Base-by-base conservation (phyloP, 2,797 vertebrate genomes). In the Smutsia gigantea region DNA sequence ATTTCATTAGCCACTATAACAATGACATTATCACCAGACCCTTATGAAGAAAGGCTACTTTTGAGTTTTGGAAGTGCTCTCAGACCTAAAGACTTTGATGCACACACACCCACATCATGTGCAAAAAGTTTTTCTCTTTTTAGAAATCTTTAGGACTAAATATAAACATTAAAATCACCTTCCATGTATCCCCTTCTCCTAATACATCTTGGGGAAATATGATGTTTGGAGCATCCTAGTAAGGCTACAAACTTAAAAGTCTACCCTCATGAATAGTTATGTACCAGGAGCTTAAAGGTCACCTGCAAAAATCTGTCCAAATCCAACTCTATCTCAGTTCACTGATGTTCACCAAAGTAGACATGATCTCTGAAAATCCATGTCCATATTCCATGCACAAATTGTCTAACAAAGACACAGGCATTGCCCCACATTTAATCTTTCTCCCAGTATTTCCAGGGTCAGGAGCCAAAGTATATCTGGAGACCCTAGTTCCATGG, bases 131-230 rank as follows among this genome's bases (percentile, higher is more conserved):
- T 39, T 74, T 37, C 12, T 78, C 68, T 51, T 90, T 81, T 95
- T 57, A 87, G 82, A 96, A 83, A 83, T 66, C 51, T 39, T 75
- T 2, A 53, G 21, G 66, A 59, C 21, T 78, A 78, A 77, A 90
- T 59, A 57, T 64, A 90, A 83, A 93, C 51, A 14, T 71, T 69
- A 51, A 87, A 95, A 77, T 78, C 34, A 57, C 29, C 87, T 90
- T 87, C 55, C 42, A 77, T 25, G 6, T 64, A 71, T 14, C 3
- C 2, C 11, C 21, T 53, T 9, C 64, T 83, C 29, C 34, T 68
- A 31, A 34, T 79, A 66, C 42, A 87, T 21, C 14, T 57, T 87
- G 7, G 49, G 9, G 5, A 72, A 91, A 83, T 87, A 92, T 42
- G 1, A 77, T 72, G 5, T 46, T 68, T 87, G 27, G 15, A 84